Conservation (phyloP, 2,113 vertebrate genomes). For the Pluvialis apricaria region DNA sequence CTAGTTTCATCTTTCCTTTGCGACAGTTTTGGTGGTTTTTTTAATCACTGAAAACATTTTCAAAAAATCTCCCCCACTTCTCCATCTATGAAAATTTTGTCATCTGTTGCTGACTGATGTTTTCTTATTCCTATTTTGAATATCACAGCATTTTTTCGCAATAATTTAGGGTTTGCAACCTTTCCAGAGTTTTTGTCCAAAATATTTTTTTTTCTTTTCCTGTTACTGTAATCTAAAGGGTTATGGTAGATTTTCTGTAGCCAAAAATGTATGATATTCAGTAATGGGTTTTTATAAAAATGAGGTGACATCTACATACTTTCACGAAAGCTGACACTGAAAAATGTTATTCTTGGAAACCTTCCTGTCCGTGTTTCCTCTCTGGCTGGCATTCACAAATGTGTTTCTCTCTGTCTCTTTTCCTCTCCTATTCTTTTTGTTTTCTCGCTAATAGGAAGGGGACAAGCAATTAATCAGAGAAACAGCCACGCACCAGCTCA, state of each 20-base stretch:
- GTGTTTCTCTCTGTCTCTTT: conserved; percentile 39
- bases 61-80: not conserved
- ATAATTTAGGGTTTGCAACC: not conserved
- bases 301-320: not conserved
- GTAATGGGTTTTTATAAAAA: not conserved
- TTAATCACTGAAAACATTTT: not conserved
- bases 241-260: not conserved
- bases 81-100: not conserved
- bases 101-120: not conserved
- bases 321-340: not conserved
- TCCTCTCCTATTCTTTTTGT: conserved; percentile 36
- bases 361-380: not conserved
- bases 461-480: conserved; percentile 89
- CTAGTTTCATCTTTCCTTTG: not conserved
- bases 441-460: conserved; percentile 80
- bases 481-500: conserved; percentile 83
- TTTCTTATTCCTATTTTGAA: not conserved
- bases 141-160: not conserved
- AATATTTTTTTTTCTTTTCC: not conserved
- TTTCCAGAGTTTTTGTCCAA: not conserved
- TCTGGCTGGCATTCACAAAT: conserved; percentile 20
- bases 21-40: not conserved
- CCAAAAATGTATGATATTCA: not conserved
- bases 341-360: conserved; percentile 15
- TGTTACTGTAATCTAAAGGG: not conserved